A percentile compares a stretch with the other conserved stretches of the same genome.
These are phyloP conservation scores for Caenorhabditis japonica DNA, from an alignment of 2,888 invertebrate genomes.

Conservation along the genomic window DNA sequence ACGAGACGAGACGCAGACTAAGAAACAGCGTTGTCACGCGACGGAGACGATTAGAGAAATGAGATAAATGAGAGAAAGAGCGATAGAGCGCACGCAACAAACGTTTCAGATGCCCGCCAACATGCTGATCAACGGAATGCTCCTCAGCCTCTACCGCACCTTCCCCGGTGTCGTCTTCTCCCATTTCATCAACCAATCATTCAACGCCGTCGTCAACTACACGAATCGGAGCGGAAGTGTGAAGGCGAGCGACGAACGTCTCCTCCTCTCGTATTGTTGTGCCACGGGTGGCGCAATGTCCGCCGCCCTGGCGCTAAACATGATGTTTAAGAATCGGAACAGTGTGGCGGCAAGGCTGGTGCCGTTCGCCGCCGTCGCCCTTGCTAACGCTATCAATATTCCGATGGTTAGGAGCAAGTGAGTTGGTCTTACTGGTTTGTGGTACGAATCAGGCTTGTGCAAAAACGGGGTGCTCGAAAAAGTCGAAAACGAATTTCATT, in stretches of 20 bases:
- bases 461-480: no score
- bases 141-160: conserved; percentile 95
- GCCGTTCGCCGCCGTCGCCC: conserved; percentile 93
- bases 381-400: conserved; percentile 96
- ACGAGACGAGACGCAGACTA: no score
- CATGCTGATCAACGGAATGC: conserved; percentile 93
- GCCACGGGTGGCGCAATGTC: conserved; percentile 63
- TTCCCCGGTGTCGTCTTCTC: conserved; percentile 92
- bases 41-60: no score
- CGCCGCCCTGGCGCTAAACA: conserved; percentile 59
- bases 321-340: conserved; percentile 79
- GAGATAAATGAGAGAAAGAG: no score
- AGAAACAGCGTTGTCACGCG: no score
- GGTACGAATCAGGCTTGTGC: no score
- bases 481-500: no score
- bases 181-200: conserved; percentile 85
- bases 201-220: conserved; percentile 98
- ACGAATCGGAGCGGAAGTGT: conserved; percentile 84
- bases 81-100: neutral
- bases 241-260: conserved; percentile 80
- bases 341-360: conserved; percentile 88
- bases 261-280: conserved; percentile 77
- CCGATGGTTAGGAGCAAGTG: conserved; percentile 87
- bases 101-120: conserved; percentile 85
- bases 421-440: conserved; percentile 10